Conservation (phyloP, 2,797 vertebrate species). For the Kryptolebias ocellatus region DNA sequence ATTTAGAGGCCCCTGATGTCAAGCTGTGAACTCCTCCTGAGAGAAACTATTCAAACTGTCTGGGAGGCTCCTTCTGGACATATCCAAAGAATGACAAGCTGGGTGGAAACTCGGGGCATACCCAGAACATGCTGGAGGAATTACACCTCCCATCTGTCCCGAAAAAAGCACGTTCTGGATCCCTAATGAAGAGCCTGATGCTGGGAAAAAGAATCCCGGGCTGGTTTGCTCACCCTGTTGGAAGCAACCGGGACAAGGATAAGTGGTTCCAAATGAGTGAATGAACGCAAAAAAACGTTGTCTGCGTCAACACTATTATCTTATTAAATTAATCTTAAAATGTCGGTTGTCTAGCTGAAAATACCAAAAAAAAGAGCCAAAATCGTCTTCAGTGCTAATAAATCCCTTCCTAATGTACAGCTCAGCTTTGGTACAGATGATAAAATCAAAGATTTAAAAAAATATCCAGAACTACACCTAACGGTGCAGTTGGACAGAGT, state of each 20-base stretch:
- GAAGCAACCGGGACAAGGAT: conserved; percentile 31
- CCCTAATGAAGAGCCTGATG: conserved; percentile 33
- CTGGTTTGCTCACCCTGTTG: conserved; percentile 29
- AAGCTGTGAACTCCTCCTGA: conserved; percentile 10
- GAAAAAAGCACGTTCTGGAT: conserved; percentile 39
- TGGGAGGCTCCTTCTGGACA: conserved; percentile 46
- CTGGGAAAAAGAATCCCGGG: conserved; percentile 29
- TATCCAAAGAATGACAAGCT: conserved; percentile 31
- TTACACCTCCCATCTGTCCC: conserved; percentile 48
- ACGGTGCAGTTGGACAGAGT: too few relatives aligned
- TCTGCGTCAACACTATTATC: conserved; percentile 14
- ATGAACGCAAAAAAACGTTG: conserved; percentile 17
- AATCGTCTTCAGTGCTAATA: background rate
- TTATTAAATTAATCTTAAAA: conserved; percentile 15
- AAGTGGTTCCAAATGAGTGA: conserved; percentile 36
- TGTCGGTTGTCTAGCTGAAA: conserved; percentile 22
- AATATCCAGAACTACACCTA: too few relatives aligned
- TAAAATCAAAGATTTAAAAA: too few relatives aligned
- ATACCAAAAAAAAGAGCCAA: conserved; percentile 29
- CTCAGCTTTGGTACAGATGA: too few relatives aligned
- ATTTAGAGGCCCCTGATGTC: conserved; percentile 25
- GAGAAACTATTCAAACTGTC: conserved; percentile 32
- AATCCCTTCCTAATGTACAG: too few relatives aligned
- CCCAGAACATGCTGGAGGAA: conserved; percentile 37
- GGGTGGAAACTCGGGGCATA: conserved; percentile 47